Percentiles rank a stretch among this genome's conserved stretches.
Conservation (phyloP, 2,113 vertebrate genomes). For the Globicephala melas region DNA sequence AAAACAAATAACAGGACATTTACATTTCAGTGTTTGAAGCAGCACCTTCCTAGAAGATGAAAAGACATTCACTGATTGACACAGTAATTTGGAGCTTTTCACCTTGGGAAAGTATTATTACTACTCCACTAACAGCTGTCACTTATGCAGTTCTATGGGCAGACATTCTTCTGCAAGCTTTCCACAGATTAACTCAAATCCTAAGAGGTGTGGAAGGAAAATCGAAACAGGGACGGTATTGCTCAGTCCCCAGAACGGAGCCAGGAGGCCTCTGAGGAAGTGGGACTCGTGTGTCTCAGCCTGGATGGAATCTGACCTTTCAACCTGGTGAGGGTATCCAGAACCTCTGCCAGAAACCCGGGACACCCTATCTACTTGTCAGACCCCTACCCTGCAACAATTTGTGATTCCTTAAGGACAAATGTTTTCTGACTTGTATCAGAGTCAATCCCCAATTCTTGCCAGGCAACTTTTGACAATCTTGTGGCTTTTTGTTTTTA, state of each 20-base stretch:
- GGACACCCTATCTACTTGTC: neutral
- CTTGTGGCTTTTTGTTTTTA: no score
- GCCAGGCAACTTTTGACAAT: neutral
- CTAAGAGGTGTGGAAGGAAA: neutral
- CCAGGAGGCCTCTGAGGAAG: neutral
- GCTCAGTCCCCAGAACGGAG: neutral
- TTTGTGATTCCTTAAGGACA: neutral
- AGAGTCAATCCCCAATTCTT: neutral
- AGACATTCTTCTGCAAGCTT: neutral
- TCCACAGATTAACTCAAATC: neutral
- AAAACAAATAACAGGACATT: conserved; percentile 87
- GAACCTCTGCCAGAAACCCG: neutral
- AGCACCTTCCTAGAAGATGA: conserved; percentile 83
- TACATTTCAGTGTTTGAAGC: conserved; percentile 80
- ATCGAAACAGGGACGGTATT: neutral
- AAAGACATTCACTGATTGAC: conserved; percentile 45
- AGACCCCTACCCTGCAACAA: neutral
- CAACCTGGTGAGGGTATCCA: neutral
- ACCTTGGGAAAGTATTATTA: neutral
- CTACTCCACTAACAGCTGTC: neutral
- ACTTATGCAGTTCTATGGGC: fast-evolving
- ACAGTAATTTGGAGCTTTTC: neutral
- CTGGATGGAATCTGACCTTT: neutral
- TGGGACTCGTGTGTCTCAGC: neutral
- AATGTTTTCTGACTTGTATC: neutral